Evolutionary conservation across 2,888 invertebrate genomes (phyloP), one percentile per base, ranked within the genome.

Genomic region (Tetheella fluctuosa): DNA sequence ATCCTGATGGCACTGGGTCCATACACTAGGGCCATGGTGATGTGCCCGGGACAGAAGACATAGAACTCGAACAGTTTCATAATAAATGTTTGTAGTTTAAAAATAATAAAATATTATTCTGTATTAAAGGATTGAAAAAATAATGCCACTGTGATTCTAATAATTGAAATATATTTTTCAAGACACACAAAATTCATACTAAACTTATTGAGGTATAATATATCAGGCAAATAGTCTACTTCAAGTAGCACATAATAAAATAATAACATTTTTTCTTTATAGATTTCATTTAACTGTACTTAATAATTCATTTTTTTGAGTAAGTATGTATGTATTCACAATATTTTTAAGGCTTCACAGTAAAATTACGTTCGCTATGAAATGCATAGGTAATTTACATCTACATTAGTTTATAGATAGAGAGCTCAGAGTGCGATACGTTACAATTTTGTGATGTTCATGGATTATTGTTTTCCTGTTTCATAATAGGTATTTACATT

Each of bases 171-270:
- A 89, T 90, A 88, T 90, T 86, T 85, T 86, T 85, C 80, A 89
- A 90, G 85, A 90, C 86, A 89, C 87, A 86, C 89, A 88, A 84
- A 88, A 89, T 86, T 87, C 84, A 85, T 85, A 86, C 84, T 90
- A 88, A 90, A 89, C 86, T 86, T 90, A 90, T 86, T 92, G 91
- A 91, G 91, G 91, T 92, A 92, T 85, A 87, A 86, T 85, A 85
- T 86, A 81, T 88, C 85, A 90, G 90, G 88, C 89, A 88, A 85
- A 86, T 80, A 85, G 84, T 85, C 85, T 86, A 87, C 86, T 83
- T 80, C 73, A 80, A 85, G 84, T 86, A 89, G 85, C 76, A 82
- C 81, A 74, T 84, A 80, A 20, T 84, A 85, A 84, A 84, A 84
- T 83, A 80, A 84, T 82, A 85, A 85, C 76, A 83, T 79, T 79